Base-by-base conservation (phyloP, 2,113 vertebrate species). In the Nematolebias whitei region DNA sequence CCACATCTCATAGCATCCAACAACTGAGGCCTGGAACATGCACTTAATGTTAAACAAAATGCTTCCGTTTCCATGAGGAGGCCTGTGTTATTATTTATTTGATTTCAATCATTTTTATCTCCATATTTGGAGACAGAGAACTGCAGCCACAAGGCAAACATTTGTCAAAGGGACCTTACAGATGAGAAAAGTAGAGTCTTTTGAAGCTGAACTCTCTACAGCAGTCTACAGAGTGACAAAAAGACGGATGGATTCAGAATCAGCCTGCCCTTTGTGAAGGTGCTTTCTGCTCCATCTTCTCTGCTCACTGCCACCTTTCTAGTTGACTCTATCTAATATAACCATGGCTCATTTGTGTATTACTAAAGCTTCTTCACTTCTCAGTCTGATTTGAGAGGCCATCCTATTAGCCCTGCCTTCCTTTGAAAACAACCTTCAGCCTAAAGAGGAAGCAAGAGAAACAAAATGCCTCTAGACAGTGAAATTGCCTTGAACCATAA, bases 401-500 rank as follows among this genome's bases (percentile, higher is more conserved):
- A 35, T 73, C 82, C 78, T 56, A 72, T 78, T 76, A 79, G 57
- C 54, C 61, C 49, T 3, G 66, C 63, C 40, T 73, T 75, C 45
- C 63, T 77, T 73, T 78, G 68, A 77, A 88, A 84, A 72, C 79
- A 83, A 64, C 77, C 63, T 80, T 83, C 63, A 76, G 50, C 43
- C 62, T 2, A 48, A 24, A 29, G 40, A 56, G 19, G 57, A 12
- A 51, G 45, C 20, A 7, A 32, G 12, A 24, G 35, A 51, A 56
- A 58, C 70, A 78, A 78, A 73, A 59, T 47, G 78, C 63, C 70
- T 81, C 70, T 78, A 84, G 76, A 74, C 80, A 78, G 80, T 82
- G 83, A 88, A 91, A 90, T 91, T 90, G 87, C 83, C 88, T 84
- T 91, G 89, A 90, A 89, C 89, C 85, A 87, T 76, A 88, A 90